These are phyloP conservation scores for Scomber colias DNA, from an alignment of 2,113 vertebrate species.

Conservation along the genomic window DNA sequence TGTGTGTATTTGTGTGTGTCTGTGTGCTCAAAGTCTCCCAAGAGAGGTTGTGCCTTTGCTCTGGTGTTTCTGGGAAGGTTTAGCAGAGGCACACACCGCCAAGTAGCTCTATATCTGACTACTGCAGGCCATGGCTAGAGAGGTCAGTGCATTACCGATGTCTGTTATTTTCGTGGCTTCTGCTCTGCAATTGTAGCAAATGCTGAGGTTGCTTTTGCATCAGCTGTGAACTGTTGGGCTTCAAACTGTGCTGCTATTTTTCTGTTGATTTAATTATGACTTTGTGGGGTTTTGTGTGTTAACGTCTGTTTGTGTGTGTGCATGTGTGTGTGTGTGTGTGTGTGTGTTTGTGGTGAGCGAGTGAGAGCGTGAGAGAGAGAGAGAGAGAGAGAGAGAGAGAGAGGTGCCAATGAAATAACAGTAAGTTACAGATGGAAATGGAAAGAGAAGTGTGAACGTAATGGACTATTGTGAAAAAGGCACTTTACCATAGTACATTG, in stretches of 20 bases:
- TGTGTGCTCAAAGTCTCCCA: slow-evolving; percentile 41
- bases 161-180: slow-evolving; percentile 28
- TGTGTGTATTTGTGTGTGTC: slow-evolving; percentile 32
- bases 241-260: slow-evolving; percentile 22
- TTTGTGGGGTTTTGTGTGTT: background rate
- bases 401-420: slow-evolving; percentile 2
- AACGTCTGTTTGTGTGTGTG: background rate
- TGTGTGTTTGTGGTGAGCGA: slow-evolving; percentile 9
- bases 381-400: background rate
- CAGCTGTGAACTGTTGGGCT: slow-evolving; percentile 31
- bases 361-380: background rate
- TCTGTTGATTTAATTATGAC: slow-evolving; percentile 18
- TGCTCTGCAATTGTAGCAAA: slow-evolving; percentile 27
- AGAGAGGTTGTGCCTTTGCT: slow-evolving; percentile 44
- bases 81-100: slow-evolving; percentile 44
- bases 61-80: slow-evolving; percentile 48
- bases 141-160: slow-evolving; percentile 45
- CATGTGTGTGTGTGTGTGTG: background rate
- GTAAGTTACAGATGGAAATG: background rate
- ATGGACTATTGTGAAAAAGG: slow-evolving; percentile 19
- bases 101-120: slow-evolving; percentile 54
- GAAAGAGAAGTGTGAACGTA: background rate
- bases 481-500: slow-evolving; percentile 27
- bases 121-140: slow-evolving; percentile 58
- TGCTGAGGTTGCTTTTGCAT: slow-evolving; percentile 48